Evolutionary conservation across 2,888 invertebrate genomes (phyloP).

Genomic region (Apamea monoglypha): DNA sequence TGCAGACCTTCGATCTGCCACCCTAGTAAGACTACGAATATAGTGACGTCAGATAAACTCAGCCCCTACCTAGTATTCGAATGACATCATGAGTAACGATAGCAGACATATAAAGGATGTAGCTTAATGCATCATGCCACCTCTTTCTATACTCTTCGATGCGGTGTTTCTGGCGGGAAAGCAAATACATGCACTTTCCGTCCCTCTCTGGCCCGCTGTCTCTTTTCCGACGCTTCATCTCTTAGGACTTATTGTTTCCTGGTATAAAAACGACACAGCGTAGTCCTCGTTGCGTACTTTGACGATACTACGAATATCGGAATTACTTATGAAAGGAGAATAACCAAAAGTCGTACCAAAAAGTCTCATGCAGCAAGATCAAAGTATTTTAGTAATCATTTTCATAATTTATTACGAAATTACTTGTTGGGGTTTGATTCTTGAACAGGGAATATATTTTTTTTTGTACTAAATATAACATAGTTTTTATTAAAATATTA

Average conservation of each 20-base stretch:
- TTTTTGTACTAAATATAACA: too few relatives aligned
- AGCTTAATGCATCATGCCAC: neutral
- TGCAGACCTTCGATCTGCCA: neutral
- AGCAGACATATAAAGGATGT: neutral
- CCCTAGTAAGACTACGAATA: neutral
- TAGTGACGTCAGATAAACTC: slow-evolving; percentile 8
- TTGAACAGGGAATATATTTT: too few relatives aligned
- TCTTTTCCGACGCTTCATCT: neutral
- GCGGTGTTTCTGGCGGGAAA: neutral
- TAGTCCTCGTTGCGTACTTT: neutral
- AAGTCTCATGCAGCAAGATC: too few relatives aligned
- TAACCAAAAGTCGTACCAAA: too few relatives aligned
- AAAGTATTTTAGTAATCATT: too few relatives aligned
- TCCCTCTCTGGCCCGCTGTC: neutral
- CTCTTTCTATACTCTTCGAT: neutral
- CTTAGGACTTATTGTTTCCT: neutral
- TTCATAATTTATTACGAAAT: too few relatives aligned
- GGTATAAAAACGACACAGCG: neutral
- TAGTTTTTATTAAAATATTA: too few relatives aligned
- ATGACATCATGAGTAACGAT: slow-evolving; percentile 6
- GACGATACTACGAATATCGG: neutral
- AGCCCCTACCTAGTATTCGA: neutral
- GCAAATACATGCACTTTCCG: neutral
- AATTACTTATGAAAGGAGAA: neutral
- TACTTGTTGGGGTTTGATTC: too few relatives aligned